Evolutionary conservation across 2,888 invertebrate genomes (phyloP).

Genomic region (Nudaria mundana): DNA sequence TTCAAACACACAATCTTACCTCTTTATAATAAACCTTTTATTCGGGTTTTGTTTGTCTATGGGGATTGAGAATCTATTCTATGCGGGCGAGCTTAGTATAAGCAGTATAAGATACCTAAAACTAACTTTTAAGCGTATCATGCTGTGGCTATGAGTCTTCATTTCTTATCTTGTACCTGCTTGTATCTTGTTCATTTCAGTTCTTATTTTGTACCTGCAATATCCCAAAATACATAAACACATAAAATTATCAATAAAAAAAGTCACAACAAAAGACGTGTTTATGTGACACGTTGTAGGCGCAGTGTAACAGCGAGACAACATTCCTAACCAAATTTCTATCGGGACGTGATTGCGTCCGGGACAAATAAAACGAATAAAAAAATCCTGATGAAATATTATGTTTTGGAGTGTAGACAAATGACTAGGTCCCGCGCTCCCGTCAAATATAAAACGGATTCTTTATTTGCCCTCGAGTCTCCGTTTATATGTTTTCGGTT

Average conservation of each 20-base stretch:
- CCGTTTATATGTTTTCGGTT: conserved; percentile 33
- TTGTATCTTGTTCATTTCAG: too few relatives aligned
- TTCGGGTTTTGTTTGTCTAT: too few relatives aligned
- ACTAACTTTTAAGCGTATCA: too few relatives aligned
- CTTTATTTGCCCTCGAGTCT: conserved; percentile 32
- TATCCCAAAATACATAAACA: not conserved
- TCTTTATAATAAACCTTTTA: too few relatives aligned
- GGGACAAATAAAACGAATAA: conserved; percentile 32
- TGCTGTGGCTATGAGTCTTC: too few relatives aligned
- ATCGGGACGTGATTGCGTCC: conserved; percentile 33
- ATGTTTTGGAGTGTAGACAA: conserved; percentile 35
- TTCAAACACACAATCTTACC: too few relatives aligned
- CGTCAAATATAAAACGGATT: conserved; percentile 35
- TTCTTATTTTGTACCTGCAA: too few relatives aligned
- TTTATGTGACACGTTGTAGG: conserved; percentile 19
- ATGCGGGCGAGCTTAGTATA: too few relatives aligned
- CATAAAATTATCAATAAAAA: not conserved
- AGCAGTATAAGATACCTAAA: too few relatives aligned
- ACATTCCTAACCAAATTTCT: conserved; percentile 27
- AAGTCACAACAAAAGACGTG: not conserved
- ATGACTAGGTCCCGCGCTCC: conserved; percentile 28
- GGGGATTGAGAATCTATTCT: too few relatives aligned
- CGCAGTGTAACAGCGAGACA: conserved; percentile 9
- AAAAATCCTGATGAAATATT: conserved; percentile 33
- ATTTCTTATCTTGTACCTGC: too few relatives aligned